Evolutionary conservation across 2,113 vertebrate species (phyloP), one percentile per base, ranked within the genome.

Genomic region (Oryzias melastigma): DNA sequence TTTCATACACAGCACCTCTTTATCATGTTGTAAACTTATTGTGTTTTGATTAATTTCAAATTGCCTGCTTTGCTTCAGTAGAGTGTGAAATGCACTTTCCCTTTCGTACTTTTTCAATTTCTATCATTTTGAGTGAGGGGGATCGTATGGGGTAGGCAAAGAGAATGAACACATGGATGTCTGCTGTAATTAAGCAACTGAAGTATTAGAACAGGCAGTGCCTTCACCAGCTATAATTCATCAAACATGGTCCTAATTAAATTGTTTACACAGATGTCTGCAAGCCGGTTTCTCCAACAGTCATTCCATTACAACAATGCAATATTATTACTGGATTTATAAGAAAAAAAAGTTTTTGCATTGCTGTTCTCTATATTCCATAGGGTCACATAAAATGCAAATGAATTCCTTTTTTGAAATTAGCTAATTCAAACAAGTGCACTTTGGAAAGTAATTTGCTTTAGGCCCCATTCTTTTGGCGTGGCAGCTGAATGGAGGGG

Each of bases 11-110:
- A 53, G 66, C 57, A 22, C 67, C 86, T 89, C 85, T 91, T 91
- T 88, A 92, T 90, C 89, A 83, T 80, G 73, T 83, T 87, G 87
- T 90, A 90, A 89, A 91, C 87, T 85, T 86, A 87, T 89, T 91
- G 87, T 90, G 85, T 91, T 92, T 89, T 91, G 90, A 92, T 91
- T 91, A 87, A 92, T 90, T 92, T 91, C 75, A 90, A 91, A 92
- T 92, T 87, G 87, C 88, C 77, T 85, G 88, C 80, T 80, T 83
- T 90, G 91, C 88, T 92, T 91, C 91, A 92, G 57, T 89, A 88
- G 87, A 90, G 78, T 89, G 88, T 92, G 90, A 92, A 92, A 89
- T 89, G 86, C 86, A 91, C 85, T 91, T 90, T 90, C 80, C 84
- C 73, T 87, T 90, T 89, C 86, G 77, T 87, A 81, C 61, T 85